These are phyloP conservation scores for Clarias batrachus DNA, from an alignment of 2,113 vertebrate genomes.

Conservation along the genomic window DNA sequence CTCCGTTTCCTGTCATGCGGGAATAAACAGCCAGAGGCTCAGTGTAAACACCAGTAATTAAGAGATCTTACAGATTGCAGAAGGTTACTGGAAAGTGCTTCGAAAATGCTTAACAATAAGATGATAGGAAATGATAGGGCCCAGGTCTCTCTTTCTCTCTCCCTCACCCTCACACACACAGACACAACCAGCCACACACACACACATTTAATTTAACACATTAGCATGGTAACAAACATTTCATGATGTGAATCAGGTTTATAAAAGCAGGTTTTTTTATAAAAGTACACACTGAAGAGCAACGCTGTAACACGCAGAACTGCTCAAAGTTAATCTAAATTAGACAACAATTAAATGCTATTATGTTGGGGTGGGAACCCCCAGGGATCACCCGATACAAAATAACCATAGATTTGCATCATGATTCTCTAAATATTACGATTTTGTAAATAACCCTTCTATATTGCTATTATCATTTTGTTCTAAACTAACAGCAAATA, in stretches of 20 bases:
- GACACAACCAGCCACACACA: not conserved
- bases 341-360: not conserved
- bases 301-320: not conserved
- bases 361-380: too few species aligned
- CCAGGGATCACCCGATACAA: too few species aligned
- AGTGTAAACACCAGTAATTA: not conserved
- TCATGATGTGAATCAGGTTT: not conserved
- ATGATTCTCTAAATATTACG: too few species aligned
- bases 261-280: too few species aligned
- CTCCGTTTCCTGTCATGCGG: not conserved
- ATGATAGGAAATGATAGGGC: not conserved
- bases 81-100: not conserved
- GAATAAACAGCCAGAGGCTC: not conserved
- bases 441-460: too few species aligned
- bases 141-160: not conserved
- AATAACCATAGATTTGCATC: too few species aligned
- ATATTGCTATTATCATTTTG: too few species aligned
- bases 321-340: not conserved
- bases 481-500: too few species aligned
- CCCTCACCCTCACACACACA: not conserved
- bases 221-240: not conserved
- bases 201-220: not conserved
- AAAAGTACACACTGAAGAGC: not conserved
- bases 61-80: not conserved
- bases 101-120: not conserved